These are phyloP conservation scores for Dreissena polymorpha DNA, from an alignment of 1,140 invertebrate genomes.

Conservation along the genomic window DNA sequence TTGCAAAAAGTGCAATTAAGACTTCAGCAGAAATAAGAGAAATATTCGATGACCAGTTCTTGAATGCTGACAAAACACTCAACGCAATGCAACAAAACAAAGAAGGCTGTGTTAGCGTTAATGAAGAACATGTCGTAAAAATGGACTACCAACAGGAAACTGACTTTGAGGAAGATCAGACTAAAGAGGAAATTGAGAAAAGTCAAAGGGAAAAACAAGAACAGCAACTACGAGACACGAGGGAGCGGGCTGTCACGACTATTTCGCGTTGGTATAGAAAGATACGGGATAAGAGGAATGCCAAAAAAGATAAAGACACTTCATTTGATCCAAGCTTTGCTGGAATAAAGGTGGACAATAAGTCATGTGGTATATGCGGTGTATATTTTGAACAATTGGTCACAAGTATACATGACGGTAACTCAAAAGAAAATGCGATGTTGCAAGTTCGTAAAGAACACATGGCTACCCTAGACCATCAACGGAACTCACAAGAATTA, in stretches of 20 bases:
- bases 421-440: background rate
- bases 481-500: slow-evolving; percentile 10
- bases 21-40: background rate
- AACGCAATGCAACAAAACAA: background rate
- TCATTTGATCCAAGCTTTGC: slow-evolving; percentile 39
- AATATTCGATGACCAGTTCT: slow-evolving; percentile 1
- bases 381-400: slow-evolving; percentile 30
- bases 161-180: slow-evolving; percentile 40
- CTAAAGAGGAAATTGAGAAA: slow-evolving; percentile 56
- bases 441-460: background rate
- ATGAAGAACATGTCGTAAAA: background rate
- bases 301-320: slow-evolving; percentile 12
- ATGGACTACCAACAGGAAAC: background rate
- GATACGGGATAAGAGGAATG: slow-evolving; percentile 22
- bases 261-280: slow-evolving; percentile 44
- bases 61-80: background rate
- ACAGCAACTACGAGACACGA: slow-evolving; percentile 39
- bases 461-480: background rate
- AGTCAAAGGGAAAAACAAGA: slow-evolving; percentile 47
- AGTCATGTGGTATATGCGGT: slow-evolving; percentile 59
- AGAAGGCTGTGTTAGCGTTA: background rate
- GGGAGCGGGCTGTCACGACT: slow-evolving; percentile 37
- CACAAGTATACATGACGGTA: background rate
- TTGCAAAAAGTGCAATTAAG: background rate
- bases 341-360: slow-evolving; percentile 39